Percentiles rank a stretch among this genome's conserved stretches.
Conservation (phyloP, 2,113 vertebrate species). For the Psilopsiagon aymara region DNA sequence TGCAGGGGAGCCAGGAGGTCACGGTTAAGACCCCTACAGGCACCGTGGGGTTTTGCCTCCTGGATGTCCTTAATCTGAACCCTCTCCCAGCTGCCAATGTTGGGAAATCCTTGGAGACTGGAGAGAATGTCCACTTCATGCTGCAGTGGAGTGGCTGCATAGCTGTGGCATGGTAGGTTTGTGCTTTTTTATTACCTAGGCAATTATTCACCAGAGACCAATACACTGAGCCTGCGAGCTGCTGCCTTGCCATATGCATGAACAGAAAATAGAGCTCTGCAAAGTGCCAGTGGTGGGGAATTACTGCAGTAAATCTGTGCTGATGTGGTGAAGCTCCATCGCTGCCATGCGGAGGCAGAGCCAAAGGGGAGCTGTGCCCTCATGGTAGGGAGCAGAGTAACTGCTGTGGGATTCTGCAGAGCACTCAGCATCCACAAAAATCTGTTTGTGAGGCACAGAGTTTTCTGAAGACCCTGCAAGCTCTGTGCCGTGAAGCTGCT, state of each 20-base stretch:
- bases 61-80: not conserved
- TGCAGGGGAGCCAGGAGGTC: not conserved
- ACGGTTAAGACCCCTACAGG: not conserved
- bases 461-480: not conserved
- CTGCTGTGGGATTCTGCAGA: not conserved
- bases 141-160: not conserved
- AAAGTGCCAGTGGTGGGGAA: accelerated
- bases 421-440: not conserved
- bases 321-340: not conserved
- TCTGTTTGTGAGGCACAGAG: not conserved
- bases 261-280: accelerated
- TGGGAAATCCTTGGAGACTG: not conserved
- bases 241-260: accelerated
- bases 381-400: accelerated
- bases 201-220: not conserved
- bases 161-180: not conserved
- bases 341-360: not conserved
- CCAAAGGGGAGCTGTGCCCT: not conserved
- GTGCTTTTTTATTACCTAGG: not conserved
- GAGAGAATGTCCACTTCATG: not conserved
- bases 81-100: not conserved
- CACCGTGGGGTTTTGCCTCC: not conserved
- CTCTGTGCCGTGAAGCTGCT: not conserved
- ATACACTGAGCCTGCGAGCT: accelerated
- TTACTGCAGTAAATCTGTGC: not conserved